Conservation (phyloP, 2,797 vertebrate species). For the Mormyrus hasselquistii region DNA sequence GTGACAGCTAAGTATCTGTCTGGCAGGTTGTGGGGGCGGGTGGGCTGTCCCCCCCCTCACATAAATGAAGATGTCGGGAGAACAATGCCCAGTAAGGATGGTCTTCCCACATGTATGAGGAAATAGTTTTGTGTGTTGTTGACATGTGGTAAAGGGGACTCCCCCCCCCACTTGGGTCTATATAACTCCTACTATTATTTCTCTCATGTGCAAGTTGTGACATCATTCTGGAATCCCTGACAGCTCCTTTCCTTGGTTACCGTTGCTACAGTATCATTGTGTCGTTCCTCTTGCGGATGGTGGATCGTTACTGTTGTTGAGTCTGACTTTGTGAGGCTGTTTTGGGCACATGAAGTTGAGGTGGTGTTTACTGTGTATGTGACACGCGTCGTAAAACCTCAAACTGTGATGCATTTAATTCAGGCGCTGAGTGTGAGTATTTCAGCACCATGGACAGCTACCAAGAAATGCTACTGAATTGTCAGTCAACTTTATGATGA, state of each 20-base stretch:
- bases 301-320: not conserved
- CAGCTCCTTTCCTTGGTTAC: not conserved
- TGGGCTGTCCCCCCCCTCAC: not conserved
- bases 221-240: not conserved
- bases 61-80: not conserved
- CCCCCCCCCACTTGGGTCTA: not conserved
- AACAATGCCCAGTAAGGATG: not conserved
- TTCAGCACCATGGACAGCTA: slow-evolving; percentile 23
- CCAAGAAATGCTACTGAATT: not conserved
- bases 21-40: not conserved
- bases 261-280: not conserved
- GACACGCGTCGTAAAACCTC: not conserved
- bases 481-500: not conserved
- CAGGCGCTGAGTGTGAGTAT: not conserved
- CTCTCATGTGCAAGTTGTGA: not conserved
- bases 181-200: not conserved
- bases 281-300: not conserved
- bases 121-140: not conserved
- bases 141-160: not conserved
- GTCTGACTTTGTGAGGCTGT: not conserved
- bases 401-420: not conserved
- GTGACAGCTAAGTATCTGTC: not conserved
- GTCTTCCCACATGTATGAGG: not conserved
- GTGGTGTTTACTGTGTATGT: not conserved
- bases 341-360: not conserved